phyloP scores from a whole-genome alignment of 2,888 invertebrate species.

The Acanthosoma haemorrhoidale region DNA sequence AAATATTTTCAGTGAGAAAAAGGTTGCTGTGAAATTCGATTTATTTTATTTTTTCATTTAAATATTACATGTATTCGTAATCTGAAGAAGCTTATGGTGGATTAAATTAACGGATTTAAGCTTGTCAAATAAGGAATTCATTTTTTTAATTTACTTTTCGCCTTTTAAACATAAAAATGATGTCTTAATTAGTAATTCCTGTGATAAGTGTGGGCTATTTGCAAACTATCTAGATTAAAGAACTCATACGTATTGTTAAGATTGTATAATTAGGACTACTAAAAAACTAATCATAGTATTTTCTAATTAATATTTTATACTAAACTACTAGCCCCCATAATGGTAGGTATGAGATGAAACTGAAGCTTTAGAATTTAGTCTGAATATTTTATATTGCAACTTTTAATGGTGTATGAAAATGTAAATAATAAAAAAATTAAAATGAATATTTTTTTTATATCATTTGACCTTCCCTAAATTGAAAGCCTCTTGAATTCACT shows the following conservation, averaged over 20 bases:
- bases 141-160: no score
- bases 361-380: background rate
- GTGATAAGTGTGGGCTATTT: slow-evolving; percentile 25
- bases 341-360: background rate
- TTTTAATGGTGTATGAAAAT: slow-evolving; percentile 21
- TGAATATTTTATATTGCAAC: slow-evolving; percentile 16
- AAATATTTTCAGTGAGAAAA: no score
- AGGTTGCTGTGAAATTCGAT: no score
- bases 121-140: no score
- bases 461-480: background rate
- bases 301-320: background rate
- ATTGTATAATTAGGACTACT: background rate
- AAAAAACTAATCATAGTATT: background rate
- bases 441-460: background rate
- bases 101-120: no score
- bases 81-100: no score
- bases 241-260: no score
- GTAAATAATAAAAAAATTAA: background rate
- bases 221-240: background rate
- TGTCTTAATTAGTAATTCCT: slow-evolving; percentile 1
- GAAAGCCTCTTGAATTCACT: no score
- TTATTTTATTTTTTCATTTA: no score
- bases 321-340: no score
- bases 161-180: no score
- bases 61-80: no score